Base-by-base conservation (phyloP, 2,113 vertebrate species). In the Hypocryptadius cinnamomeus region DNA sequence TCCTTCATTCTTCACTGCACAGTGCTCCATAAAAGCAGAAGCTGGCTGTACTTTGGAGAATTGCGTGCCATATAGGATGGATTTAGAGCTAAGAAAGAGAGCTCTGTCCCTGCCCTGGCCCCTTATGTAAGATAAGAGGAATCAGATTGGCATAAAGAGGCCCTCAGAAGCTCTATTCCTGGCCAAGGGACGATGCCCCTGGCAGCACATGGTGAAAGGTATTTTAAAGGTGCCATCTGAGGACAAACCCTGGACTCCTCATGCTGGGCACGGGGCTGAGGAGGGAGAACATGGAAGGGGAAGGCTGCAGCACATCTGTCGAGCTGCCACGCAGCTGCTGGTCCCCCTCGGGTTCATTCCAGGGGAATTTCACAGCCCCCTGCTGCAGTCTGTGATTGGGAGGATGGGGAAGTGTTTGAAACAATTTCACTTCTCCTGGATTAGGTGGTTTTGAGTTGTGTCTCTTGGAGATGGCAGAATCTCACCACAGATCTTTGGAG, bases 141-240 rank as follows among this genome's bases (percentile, higher is more conserved):
- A 79, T 93, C 57, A 91, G 96, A 66, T 77, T 95, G 94, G 93
- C 94, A 95, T 85, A 96, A 95, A 85, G 91, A 92, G 91, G 91
- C 70, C 89, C 89, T 90, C 25, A 88, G 93, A 88, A 95, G 87
- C 85, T 85, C 93, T 95, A 71, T 88, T 93, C 88, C 65, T 56
- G 85, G 93, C 18, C 0, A 47, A 45, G 74, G 66, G 66, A 79
- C 6, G 3, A 33, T 82, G 82, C 63, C 83, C 53, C 59, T 82
- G 89, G 74, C 33, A 79, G 81, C 80, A 73, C 73, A 5, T 27
- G 73, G 78, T 15, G 54, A 61, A 70, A 87, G 91, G 87, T 42
- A 37, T 23, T 70, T 81, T 64, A 22, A 40, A 42, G 64, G 31
- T 57, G 89, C 61, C 3, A 2, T 86, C 70, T 94, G 89, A 96